Conservation (phyloP, 2,797 vertebrate species). For the Thamnophis elegans region DNA sequence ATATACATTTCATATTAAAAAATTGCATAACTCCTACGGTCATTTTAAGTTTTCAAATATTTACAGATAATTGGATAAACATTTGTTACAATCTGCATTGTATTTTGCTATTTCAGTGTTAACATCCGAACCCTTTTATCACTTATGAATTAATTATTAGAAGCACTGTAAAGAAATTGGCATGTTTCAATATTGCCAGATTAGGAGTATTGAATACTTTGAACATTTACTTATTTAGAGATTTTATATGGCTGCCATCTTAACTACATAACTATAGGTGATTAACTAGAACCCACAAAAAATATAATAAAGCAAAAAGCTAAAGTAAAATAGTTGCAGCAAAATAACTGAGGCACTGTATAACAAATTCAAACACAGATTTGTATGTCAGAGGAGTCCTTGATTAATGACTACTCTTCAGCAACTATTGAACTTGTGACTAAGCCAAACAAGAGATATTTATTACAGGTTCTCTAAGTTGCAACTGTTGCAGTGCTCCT, state of each 20-base stretch:
- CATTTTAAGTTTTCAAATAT: not conserved
- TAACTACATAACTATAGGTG: not conserved
- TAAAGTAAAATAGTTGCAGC: not conserved
- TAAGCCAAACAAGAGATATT: too few species aligned
- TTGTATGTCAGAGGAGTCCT: too few species aligned
- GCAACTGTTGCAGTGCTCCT: too few species aligned
- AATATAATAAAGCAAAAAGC: not conserved
- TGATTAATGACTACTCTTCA: too few species aligned
- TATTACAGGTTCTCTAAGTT: too few species aligned
- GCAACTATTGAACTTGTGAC: too few species aligned
- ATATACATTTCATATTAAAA: not conserved
- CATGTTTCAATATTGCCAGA: not conserved
- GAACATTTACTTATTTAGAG: not conserved
- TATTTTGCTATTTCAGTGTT: not conserved
- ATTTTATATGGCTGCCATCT: too few species aligned
- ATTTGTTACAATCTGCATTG: not conserved
- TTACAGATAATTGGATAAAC: not conserved
- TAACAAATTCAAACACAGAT: too few species aligned
- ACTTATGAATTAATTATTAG: not conserved
- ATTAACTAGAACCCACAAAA: not conserved
- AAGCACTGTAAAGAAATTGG: not conserved
- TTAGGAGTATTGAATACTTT: not conserved
- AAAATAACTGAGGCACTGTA: not conserved
- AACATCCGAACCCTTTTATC: not conserved
- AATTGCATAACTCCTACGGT: not conserved